phyloP scores from a whole-genome alignment of 2,888 invertebrate species.

The Caenorhabditis virilis region DNA sequence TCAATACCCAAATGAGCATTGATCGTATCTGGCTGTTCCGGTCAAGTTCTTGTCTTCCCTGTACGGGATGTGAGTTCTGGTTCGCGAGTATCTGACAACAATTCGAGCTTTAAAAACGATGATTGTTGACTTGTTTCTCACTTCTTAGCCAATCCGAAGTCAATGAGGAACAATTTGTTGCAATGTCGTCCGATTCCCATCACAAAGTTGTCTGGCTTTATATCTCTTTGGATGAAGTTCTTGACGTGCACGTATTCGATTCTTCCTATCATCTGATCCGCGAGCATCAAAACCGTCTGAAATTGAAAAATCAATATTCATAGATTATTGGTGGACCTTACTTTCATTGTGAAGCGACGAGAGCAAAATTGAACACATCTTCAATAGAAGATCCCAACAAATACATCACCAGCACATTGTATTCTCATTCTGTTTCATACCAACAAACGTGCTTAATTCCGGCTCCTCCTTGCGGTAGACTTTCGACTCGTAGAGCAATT shows the following conservation, averaged over 20 bases:
- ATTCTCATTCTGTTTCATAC: constrained; percentile 92
- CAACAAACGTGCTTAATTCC: constrained; percentile 71
- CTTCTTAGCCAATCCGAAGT: constrained; percentile 98
- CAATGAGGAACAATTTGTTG: constrained; percentile 95
- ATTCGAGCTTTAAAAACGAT: too few species aligned
- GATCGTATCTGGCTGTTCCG: constrained; percentile 94
- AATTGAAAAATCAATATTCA: background rate
- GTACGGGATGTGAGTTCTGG: too few species aligned
- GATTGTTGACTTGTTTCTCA: constrained; percentile 1
- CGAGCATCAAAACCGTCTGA: constrained; percentile 93
- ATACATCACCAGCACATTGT: constrained; percentile 99
- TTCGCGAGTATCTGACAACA: constrained; percentile 78
- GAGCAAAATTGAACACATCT: constrained; percentile 99
- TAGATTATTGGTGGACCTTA: constrained; percentile 19
- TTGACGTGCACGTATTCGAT: constrained; percentile 98
- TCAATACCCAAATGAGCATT: constrained; percentile 90
- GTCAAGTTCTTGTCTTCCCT: too few species aligned
- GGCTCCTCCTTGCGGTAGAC: constrained; percentile 73
- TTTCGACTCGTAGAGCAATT: constrained; percentile 73
- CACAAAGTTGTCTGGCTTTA: constrained; percentile 90
- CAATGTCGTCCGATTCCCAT: constrained; percentile 98
- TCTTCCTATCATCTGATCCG: constrained; percentile 85
- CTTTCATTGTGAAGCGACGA: constrained; percentile 95
- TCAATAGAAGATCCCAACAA: constrained; percentile 94
- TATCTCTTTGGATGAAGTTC: constrained; percentile 87